Base-by-base conservation (phyloP, 35 echinoderm and acorn worm genomes). In the Apostichopus californicus region DNA sequence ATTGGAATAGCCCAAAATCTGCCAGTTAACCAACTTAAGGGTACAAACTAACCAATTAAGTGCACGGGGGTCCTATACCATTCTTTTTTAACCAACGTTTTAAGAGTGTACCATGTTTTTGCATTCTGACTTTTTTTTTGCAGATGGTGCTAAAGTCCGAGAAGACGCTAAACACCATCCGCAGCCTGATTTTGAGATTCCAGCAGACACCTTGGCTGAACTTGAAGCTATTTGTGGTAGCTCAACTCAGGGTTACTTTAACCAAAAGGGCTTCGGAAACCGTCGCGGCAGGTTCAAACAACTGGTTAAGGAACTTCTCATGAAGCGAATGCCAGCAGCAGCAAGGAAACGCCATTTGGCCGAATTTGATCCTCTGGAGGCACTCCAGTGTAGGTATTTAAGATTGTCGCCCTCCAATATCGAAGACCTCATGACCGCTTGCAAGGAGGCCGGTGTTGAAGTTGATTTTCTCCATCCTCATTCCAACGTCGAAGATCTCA, bases 351-450 rank as follows among this genome's bases (percentile, higher is more conserved):
- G 89, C 21, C 89, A 91, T 5, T 73, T 91, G 4, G 71, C 89
- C 7, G 89, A 78, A 18, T 91, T 91, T 22, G 89, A 91, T 60
- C 89, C 89, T 21, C n/a, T 91, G 72, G 89, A 91, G 73, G 77
- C 77, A 22, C 89, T 91, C 10, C 89, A 91, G 46, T 91, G 89
- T 91, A 21, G 89, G 11, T 91, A 91, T 79, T 79, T 91, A 59
- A 57, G 89, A 78, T 59, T 91, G 54, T 91, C 89, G 52, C 71
- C 71, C 72, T 78, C 89, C 54, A 91, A 91, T 0, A 79, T 91
- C 55, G 70, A 91, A 54, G 73, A 78, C 9, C 71, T 77, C 70
- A 15, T 91, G 5, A 73, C 58, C 10, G 46, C 46, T 6, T 89
- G 86, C 68, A 89, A 75, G 24, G 52, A 89, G 18, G 17, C 57